Percentiles rank a stretch among this genome's conserved stretches.
Conservation (phyloP, 1,140 invertebrate genomes). For the Sogatella furcifera region DNA sequence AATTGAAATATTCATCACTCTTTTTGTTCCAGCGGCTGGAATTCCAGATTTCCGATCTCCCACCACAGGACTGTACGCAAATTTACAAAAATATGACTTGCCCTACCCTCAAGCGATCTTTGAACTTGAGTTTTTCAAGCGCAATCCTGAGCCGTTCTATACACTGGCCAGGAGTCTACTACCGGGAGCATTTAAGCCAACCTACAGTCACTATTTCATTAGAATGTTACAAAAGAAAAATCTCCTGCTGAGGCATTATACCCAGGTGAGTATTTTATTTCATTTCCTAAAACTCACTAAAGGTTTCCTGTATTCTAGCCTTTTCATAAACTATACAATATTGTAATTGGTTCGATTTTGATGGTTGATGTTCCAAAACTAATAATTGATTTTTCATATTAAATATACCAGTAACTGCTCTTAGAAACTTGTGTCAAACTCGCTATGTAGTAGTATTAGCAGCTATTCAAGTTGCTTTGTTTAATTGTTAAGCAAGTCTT, state of each 20-base stretch:
- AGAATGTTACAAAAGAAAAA: constrained; percentile 68
- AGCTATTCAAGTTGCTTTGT: no score
- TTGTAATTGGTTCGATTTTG: no score
- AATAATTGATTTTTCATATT: no score
- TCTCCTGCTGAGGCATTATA: constrained; percentile 70
- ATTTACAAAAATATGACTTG: constrained; percentile 83
- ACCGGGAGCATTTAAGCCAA: constrained; percentile 71
- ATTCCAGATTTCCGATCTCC: constrained; percentile 92
- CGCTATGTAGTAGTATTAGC: no score
- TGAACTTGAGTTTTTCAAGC: constrained; percentile 71
- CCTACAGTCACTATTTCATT: constrained; percentile 75
- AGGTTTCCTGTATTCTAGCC: no score
- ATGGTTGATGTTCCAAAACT: no score
- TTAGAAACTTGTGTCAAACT: no score
- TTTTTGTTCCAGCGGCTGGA: constrained; percentile 62
- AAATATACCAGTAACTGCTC: no score
- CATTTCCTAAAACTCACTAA: no score
- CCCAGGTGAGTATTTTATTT: constrained; percentile 36
- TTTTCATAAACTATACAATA: no score
- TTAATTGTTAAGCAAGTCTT: no score
- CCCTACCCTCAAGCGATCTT: constrained; percentile 94
- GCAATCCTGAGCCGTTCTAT: constrained; percentile 80
- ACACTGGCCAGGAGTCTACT: constrained; percentile 75
- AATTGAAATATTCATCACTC: no score
- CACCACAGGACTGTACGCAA: constrained; percentile 83